A percentile compares a stretch with the other conserved stretches of the same genome.
phyloP scores from a whole-genome alignment of 2,797 vertebrate species.

The Taeniopygia guttata region DNA sequence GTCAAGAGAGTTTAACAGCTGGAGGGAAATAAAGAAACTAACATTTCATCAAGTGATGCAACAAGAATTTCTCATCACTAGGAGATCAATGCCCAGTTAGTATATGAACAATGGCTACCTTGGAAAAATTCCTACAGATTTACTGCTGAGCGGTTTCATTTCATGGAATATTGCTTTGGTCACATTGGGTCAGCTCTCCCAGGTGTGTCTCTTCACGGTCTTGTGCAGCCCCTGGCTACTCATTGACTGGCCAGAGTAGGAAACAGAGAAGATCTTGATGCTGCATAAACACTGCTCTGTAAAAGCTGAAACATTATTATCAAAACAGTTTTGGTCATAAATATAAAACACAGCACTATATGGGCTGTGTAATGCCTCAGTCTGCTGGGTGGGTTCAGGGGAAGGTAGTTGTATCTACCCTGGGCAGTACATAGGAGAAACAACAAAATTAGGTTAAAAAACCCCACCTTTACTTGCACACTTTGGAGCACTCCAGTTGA shows the following conservation, averaged over 20 bases:
- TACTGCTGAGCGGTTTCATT: background rate
- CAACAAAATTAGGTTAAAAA: too few species aligned
- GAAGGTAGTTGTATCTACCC: too few species aligned
- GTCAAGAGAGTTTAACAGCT: background rate
- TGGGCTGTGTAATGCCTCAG: too few species aligned
- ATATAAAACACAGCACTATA: too few species aligned
- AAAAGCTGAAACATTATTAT: background rate
- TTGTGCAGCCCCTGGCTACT: background rate
- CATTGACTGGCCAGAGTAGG: background rate
- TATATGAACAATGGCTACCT: background rate
- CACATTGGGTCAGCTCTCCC: background rate
- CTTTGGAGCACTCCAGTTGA: too few species aligned
- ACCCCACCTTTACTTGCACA: too few species aligned
- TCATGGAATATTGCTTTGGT: background rate
- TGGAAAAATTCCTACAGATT: background rate
- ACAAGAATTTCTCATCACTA: background rate
- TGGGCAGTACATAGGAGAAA: too few species aligned
- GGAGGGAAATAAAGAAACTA: background rate
- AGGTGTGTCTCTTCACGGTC: background rate
- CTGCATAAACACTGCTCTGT: background rate
- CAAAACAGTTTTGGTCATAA: background rate
- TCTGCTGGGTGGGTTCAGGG: too few species aligned
- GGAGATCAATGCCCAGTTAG: background rate
- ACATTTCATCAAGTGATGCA: background rate
- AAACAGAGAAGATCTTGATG: background rate